phyloP scores from a whole-genome alignment of 2,113 vertebrate genomes.

The Cheilinus undulatus region DNA sequence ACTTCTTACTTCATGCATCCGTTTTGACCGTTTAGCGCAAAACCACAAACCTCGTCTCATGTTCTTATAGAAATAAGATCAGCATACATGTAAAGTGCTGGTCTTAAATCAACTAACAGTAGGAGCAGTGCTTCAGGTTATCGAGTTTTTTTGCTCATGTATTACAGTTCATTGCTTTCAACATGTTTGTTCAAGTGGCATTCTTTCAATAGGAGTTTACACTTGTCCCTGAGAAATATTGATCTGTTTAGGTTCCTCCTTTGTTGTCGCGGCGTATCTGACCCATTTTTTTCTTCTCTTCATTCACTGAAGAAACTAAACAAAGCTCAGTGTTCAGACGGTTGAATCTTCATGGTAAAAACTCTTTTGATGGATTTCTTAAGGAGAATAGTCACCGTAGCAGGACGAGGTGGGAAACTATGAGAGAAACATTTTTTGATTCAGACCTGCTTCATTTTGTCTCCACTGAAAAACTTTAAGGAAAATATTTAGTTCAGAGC shows the following conservation, averaged over 20 bases:
- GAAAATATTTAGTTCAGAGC: too few relatives aligned
- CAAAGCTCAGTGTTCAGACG: not conserved
- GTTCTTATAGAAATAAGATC: not conserved
- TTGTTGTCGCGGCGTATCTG: not conserved
- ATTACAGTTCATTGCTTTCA: not conserved
- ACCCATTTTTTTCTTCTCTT: not conserved
- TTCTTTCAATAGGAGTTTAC: not conserved
- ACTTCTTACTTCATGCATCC: not conserved
- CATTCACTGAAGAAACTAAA: not conserved
- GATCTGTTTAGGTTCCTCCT: conserved; percentile 8
- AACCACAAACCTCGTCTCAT: not conserved
- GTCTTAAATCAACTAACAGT: not conserved
- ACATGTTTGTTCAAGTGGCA: not conserved
- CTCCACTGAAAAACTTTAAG: too few relatives aligned
- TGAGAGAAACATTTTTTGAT: not conserved
- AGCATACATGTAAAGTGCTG: not conserved
- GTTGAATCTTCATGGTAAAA: not conserved
- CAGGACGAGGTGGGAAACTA: not conserved
- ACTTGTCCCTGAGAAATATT: not conserved
- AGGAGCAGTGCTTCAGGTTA: not conserved
- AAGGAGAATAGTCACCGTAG: not conserved
- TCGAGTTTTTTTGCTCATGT: not conserved
- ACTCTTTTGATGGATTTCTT: conserved; percentile 4
- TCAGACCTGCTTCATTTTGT: too few relatives aligned
- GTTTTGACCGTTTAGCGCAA: not conserved